Base-by-base conservation (phyloP, 2,888 invertebrate species). In the Eutolmus rufibarbis region DNA sequence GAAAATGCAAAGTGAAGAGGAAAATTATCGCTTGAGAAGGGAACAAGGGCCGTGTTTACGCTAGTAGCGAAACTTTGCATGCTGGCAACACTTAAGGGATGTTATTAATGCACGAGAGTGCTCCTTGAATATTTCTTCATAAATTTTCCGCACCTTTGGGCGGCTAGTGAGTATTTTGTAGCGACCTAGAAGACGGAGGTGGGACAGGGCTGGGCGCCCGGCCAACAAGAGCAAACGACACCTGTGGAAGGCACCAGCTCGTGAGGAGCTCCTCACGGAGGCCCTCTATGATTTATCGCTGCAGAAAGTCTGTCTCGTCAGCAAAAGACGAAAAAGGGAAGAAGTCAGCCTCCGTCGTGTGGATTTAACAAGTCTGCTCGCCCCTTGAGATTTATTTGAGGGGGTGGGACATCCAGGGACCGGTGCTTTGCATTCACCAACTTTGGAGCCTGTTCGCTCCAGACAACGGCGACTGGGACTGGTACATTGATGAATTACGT, bases 51-150 rank as follows among this genome's bases (percentile, higher is more conserved):
- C 82, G 34, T 82, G 82, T 82, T 57, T 82, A 82, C 57, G 82
- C 57, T 57, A 66, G 37, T 34, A 82, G 19, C n/a, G 51, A 82
- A 66, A 66, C 31, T 82, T 51, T 82, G 82, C 66, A 82, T 82
- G 40, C 82, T 82, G 82, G 57, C 82, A 82, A 82, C 82, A 82
- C 82, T 82, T 82, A 82, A 82, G 34, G 57, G 82, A 57, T 82
- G 57, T 82, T 82, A 82, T 82, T 82, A 82, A 82, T 82, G 82
- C 82, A 57, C n/a, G 23, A 82, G 57, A 57, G 82, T 82, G 57
- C 82, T 82, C 82, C 82, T 82, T 82, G 82, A 82, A 82, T 82
- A 82, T 82, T 82, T 82, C 66, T 82, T 82, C 82, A 82, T 82
- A 82, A 82, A 82, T 82, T 82, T 82, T 82, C 82, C 66, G 86